Evolutionary conservation across 1,140 invertebrate genomes (phyloP).

Genomic region (Tetramorium alpestre): DNA sequence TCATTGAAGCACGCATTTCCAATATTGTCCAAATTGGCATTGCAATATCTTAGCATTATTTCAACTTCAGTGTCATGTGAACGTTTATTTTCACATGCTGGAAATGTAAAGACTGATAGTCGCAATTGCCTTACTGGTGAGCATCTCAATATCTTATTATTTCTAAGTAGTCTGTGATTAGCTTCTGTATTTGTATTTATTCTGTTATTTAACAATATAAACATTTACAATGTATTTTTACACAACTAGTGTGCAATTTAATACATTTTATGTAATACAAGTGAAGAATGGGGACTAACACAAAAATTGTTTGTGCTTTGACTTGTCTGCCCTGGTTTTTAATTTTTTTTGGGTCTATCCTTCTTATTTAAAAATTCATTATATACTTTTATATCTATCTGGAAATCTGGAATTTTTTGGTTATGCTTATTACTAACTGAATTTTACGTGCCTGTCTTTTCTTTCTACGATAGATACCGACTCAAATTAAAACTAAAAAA

Average conservation of each 20-base stretch:
- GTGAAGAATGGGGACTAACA: not conserved
- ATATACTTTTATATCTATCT: too few relatives aligned
- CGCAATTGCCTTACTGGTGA: conserved; percentile 5
- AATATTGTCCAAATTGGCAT: not conserved
- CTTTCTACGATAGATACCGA: too few relatives aligned
- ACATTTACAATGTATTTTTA: too few relatives aligned
- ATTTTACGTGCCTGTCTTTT: too few relatives aligned
- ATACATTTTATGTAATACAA: not conserved
- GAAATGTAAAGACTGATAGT: conserved; percentile 32
- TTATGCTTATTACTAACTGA: too few relatives aligned
- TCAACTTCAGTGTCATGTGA: not conserved
- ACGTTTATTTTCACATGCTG: conserved; percentile 27
- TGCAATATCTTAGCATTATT: conserved; percentile 17
- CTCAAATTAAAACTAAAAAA: too few relatives aligned
- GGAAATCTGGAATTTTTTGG: too few relatives aligned
- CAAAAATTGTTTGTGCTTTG: not conserved
- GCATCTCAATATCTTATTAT: conserved; percentile 9
- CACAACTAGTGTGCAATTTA: too few relatives aligned
- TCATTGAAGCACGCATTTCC: not conserved
- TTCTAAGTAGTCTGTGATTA: not conserved
- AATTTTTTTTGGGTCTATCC: too few relatives aligned
- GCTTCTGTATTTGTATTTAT: too few relatives aligned
- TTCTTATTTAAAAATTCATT: too few relatives aligned
- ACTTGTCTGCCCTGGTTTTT: not conserved
- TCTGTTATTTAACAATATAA: too few relatives aligned